phyloP scores from a whole-genome alignment of 2,888 invertebrate genomes.

The Spialia ferax region DNA sequence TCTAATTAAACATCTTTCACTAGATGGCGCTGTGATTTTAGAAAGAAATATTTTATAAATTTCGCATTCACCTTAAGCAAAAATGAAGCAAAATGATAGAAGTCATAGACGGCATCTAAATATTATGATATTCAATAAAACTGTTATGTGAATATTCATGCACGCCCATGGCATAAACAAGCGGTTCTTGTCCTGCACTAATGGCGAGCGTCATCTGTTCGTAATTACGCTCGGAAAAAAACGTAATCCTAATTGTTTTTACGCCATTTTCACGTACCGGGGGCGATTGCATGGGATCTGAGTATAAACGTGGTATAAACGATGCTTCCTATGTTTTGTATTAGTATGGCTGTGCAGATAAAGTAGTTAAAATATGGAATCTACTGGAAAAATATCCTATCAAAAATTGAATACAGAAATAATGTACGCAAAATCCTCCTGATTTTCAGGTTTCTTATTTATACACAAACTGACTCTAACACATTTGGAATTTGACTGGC shows the following conservation, averaged over 20 bases:
- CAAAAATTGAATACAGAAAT: no score
- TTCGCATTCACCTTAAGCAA: no score
- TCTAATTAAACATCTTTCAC: no score
- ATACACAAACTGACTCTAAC: no score
- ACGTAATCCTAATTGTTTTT: constrained; percentile 69
- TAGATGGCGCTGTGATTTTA: no score
- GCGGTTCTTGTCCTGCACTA: constrained; percentile 53
- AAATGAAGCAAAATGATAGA: not conserved
- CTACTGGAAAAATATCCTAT: no score
- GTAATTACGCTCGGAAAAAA: constrained; percentile 71
- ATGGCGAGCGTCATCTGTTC: constrained; percentile 75
- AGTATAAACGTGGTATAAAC: constrained; percentile 21
- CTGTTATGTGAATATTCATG: constrained; percentile 33
- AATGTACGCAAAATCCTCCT: no score
- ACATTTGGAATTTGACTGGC: no score
- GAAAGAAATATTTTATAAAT: no score
- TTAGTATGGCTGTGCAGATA: not conserved
- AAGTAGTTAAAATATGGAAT: no score
- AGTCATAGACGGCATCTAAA: no score
- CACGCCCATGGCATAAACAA: constrained; percentile 27
- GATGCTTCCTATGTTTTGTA: not conserved
- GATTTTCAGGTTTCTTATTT: no score
- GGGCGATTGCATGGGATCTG: constrained; percentile 42
- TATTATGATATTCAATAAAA: constrained; percentile 15
- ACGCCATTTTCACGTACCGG: constrained; percentile 56